Conservation (phyloP, 30 jellyfish, hydroid and myxozoan genomes). For the Cassiopea xamachana region DNA sequence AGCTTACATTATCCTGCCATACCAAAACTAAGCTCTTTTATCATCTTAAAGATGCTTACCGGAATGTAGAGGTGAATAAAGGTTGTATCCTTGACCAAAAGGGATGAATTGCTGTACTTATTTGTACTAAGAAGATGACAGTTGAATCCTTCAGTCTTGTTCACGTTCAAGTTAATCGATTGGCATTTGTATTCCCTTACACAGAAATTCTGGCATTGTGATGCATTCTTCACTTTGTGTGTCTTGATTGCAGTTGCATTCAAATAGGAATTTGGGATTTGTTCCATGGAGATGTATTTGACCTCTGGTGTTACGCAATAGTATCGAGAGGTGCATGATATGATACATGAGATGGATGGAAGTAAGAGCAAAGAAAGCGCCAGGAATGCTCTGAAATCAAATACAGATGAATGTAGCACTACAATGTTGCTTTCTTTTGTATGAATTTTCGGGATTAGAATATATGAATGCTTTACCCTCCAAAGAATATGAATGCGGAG, state of each 20-base stretch:
- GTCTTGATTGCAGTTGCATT: constrained; percentile 25
- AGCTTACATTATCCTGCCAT: too few relatives aligned
- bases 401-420: too few relatives aligned
- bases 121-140: constrained; percentile 15
- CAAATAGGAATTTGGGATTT: constrained; percentile 2
- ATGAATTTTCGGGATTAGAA: too few relatives aligned
- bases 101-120: constrained; percentile 27
- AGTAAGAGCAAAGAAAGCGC: not conserved
- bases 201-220: constrained; percentile 28
- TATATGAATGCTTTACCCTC: too few relatives aligned
- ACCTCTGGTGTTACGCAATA: constrained; percentile 36
- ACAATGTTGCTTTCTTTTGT: too few relatives aligned
- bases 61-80: constrained; percentile 29
- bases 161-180: constrained; percentile 25
- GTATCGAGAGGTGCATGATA: constrained; percentile 22
- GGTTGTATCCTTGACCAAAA: not conserved
- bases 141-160: not conserved
- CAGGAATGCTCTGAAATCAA: not conserved
- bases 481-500: too few relatives aligned
- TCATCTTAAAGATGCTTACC: not conserved
- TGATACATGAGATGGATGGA: not conserved
- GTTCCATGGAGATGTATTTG: constrained; percentile 25
- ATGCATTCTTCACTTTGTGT: not conserved
- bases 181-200: constrained; percentile 8
- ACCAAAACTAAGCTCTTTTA: too few relatives aligned